Percentiles rank a stretch among this genome's conserved stretches.
Conservation (phyloP, 2,113 vertebrate genomes). For the Phasianus colchicus region DNA sequence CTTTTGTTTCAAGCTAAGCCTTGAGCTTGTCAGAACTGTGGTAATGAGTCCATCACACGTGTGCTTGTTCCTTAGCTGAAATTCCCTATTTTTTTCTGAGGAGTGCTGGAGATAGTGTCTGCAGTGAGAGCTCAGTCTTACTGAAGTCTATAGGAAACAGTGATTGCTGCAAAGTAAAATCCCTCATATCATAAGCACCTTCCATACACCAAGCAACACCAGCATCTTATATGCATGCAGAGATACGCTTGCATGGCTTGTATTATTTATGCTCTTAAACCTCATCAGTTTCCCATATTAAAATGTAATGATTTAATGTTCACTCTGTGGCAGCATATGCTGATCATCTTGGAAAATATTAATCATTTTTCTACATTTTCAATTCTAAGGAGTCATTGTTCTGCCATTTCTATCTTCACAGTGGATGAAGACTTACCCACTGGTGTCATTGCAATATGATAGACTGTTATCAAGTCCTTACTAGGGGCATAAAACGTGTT, state of each 20-base stretch:
- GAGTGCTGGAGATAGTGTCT: not conserved
- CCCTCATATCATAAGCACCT: not conserved
- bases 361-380: not conserved
- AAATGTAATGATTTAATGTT: conserved; percentile 20
- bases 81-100: not conserved
- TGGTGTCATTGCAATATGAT: not conserved
- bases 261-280: conserved; percentile 21
- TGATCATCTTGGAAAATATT: conserved; percentile 38
- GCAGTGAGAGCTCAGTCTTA: not conserved
- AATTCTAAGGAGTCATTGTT: not conserved
- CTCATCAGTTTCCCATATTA: conserved; percentile 19
- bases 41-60: not conserved
- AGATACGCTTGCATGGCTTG: not conserved
- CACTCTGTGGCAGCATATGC: not conserved
- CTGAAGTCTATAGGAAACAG: not conserved
- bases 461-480: conserved; percentile 6
- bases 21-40: not conserved
- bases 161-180: not conserved
- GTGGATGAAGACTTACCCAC: not conserved
- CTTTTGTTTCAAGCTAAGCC: not conserved
- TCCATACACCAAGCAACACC: not conserved
- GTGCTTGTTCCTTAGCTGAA: not conserved
- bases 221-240: not conserved
- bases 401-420: not conserved
- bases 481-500: conserved; percentile 23